Evolutionary conservation across 1,140 invertebrate species (phyloP).

Genomic region (Drosophila melanogaster): DNA sequence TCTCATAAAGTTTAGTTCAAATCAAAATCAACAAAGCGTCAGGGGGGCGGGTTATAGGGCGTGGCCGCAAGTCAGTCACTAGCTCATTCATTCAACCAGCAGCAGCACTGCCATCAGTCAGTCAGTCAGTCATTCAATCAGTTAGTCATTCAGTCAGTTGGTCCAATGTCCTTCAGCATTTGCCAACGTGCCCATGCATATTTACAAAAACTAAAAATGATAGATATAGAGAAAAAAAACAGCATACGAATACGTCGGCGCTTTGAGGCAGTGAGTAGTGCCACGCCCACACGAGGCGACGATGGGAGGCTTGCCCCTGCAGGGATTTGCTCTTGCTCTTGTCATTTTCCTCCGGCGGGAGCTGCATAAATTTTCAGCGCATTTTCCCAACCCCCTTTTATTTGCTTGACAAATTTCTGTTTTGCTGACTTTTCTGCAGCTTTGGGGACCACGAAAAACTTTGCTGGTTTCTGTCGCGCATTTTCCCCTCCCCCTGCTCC

Average conservation of each 20-base stretch:
- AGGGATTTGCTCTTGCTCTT: constrained; percentile 41
- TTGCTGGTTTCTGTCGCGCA: constrained; percentile 31
- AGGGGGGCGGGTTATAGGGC: constrained; percentile 11
- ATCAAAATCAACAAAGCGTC: constrained; percentile 61
- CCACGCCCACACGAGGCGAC: constrained; percentile 31
- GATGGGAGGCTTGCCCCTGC: constrained; percentile 27
- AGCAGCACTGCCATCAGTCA: not conserved
- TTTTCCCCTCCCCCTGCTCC: not conserved
- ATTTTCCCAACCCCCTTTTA: constrained; percentile 16
- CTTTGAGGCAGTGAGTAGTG: constrained; percentile 19
- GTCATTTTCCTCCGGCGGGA: constrained; percentile 27
- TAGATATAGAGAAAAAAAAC: constrained; percentile 10
- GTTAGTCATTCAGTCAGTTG: constrained; percentile 39
- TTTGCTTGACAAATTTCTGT: constrained; percentile 54
- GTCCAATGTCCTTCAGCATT: constrained; percentile 62
- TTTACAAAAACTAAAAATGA: constrained; percentile 45
- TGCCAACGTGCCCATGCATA: constrained; percentile 71
- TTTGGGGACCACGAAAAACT: constrained; percentile 48
- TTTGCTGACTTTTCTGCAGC: constrained; percentile 58
- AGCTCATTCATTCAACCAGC: constrained; percentile 37
- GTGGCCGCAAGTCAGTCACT: constrained; percentile 29
- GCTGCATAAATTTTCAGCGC: constrained; percentile 46
- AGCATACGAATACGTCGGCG: constrained; percentile 10
- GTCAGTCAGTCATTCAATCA: not conserved
- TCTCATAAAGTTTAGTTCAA: constrained; percentile 41